phyloP scores from a whole-genome alignment of 2,888 invertebrate species.

The Phorcus lineatus region DNA sequence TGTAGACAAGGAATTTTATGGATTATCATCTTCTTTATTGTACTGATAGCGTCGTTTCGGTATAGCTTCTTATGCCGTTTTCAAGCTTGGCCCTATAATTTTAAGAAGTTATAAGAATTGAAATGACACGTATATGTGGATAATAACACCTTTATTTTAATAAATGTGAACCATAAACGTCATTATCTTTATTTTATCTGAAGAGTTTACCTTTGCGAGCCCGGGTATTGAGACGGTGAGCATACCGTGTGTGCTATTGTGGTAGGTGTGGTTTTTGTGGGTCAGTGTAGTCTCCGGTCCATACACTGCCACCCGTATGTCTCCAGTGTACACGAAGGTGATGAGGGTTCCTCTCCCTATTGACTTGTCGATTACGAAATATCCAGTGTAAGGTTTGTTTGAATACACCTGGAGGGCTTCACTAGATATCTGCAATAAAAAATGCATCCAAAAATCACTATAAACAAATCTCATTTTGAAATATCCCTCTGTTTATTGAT shows the following conservation, averaged over 20 bases:
- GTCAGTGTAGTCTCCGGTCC: slow-evolving; percentile 29
- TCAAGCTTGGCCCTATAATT: not conserved
- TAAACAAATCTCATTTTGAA: too few relatives aligned
- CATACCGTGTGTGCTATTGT: slow-evolving; percentile 11
- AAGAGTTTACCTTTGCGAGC: slow-evolving; percentile 6
- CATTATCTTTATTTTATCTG: too few relatives aligned
- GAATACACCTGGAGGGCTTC: slow-evolving; percentile 30
- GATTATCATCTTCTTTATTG: too few relatives aligned
- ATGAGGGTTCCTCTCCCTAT: slow-evolving; percentile 46
- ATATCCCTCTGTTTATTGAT: too few relatives aligned
- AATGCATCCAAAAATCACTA: too few relatives aligned
- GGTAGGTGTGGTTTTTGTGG: not conserved
- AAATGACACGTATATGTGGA: too few relatives aligned
- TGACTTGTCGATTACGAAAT: slow-evolving; percentile 44
- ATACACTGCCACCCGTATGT: slow-evolving; percentile 33
- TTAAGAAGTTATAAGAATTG: not conserved
- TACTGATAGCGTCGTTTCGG: too few relatives aligned
- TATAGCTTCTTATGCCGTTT: too few relatives aligned
- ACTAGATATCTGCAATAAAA: not conserved
- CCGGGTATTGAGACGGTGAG: slow-evolving; percentile 10
- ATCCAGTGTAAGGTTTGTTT: slow-evolving; percentile 25
- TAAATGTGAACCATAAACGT: too few relatives aligned
- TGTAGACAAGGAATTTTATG: too few relatives aligned
- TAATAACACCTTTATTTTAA: not conserved
- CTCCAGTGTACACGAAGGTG: slow-evolving; percentile 37